Evolutionary conservation across 2,888 invertebrate genomes (phyloP).

Genomic region (Epirrhoe alternata): DNA sequence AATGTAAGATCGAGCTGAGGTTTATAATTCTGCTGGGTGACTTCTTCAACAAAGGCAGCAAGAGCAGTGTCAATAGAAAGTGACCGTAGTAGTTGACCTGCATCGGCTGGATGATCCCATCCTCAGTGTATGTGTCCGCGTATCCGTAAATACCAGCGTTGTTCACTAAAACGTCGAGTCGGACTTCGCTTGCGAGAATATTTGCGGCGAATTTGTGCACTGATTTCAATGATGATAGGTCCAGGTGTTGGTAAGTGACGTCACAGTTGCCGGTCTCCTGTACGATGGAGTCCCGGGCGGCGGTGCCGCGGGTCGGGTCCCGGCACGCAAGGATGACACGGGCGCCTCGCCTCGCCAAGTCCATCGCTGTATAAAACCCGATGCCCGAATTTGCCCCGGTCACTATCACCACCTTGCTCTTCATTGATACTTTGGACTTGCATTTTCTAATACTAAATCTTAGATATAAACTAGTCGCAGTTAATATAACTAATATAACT

Average conservation of each 20-base stretch:
- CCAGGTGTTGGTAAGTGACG: conserved; percentile 67
- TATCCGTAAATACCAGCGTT: conserved; percentile 82
- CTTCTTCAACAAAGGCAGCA: conserved; percentile 55
- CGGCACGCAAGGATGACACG: conserved; percentile 92
- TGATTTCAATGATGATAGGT: conserved; percentile 79
- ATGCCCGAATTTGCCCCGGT: conserved; percentile 93
- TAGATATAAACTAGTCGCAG: conserved; percentile 8
- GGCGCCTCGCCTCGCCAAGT: conserved; percentile 89
- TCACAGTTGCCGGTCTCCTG: conserved; percentile 48
- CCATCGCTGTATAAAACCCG: conserved; percentile 89
- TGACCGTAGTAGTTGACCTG: conserved; percentile 86
- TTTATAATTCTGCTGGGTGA: conserved; percentile 62
- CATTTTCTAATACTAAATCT: conserved; percentile 24
- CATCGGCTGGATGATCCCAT: conserved; percentile 85
- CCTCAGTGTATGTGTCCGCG: conserved; percentile 75
- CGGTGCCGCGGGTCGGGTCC: conserved; percentile 86
- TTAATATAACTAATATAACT: background rate
- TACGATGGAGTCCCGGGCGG: conserved; percentile 63
- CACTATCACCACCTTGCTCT: conserved; percentile 91
- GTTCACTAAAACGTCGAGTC: conserved; percentile 85
- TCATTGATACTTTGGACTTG: conserved; percentile 65
- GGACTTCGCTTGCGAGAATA: conserved; percentile 71
- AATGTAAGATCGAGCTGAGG: conserved; percentile 81
- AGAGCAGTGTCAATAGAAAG: conserved; percentile 76
- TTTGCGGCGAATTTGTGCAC: conserved; percentile 85